These are phyloP conservation scores for Scolopax bukidnonensis DNA, from an alignment of 2,797 vertebrate species.

Conservation along the genomic window DNA sequence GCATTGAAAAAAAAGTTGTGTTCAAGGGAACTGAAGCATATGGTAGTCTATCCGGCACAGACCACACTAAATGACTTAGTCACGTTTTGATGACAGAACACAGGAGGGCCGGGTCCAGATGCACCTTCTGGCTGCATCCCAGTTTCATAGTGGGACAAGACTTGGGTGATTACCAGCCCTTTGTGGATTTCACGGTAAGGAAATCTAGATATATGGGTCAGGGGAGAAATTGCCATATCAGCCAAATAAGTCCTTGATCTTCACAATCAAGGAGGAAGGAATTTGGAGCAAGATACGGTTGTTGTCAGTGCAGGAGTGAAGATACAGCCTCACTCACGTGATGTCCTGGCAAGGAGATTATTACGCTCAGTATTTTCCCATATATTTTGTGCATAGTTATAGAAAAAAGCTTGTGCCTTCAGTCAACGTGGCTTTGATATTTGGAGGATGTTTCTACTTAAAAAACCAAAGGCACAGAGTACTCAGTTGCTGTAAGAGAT, in stretches of 20 bases:
- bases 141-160: not conserved
- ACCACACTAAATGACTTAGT: conserved; percentile 62
- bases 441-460: conserved; percentile 36
- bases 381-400: not conserved
- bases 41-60: conserved; percentile 31
- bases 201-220: not conserved
- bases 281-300: not conserved
- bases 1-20: not conserved
- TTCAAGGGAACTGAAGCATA: conserved; percentile 57
- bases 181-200: not conserved
- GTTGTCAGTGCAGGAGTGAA: not conserved
- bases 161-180: not conserved
- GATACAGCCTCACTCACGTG: not conserved
- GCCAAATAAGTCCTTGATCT: conserved; percentile 17
- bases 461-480: not conserved
- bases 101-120: conserved; percentile 45
- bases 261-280: not conserved
- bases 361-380: not conserved
- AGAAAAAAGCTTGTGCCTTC: not conserved
- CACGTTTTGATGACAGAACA: conserved; percentile 41
- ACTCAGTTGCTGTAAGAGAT: not conserved
- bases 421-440: conserved; percentile 41
- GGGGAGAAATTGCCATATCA: not conserved
- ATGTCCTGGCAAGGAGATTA: not conserved
- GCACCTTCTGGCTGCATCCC: conserved; percentile 45